Percentiles rank a stretch among this genome's conserved stretches.
These are phyloP conservation scores for Candidula unifasciata DNA, from an alignment of 2,888 invertebrate genomes.

Conservation along the genomic window DNA sequence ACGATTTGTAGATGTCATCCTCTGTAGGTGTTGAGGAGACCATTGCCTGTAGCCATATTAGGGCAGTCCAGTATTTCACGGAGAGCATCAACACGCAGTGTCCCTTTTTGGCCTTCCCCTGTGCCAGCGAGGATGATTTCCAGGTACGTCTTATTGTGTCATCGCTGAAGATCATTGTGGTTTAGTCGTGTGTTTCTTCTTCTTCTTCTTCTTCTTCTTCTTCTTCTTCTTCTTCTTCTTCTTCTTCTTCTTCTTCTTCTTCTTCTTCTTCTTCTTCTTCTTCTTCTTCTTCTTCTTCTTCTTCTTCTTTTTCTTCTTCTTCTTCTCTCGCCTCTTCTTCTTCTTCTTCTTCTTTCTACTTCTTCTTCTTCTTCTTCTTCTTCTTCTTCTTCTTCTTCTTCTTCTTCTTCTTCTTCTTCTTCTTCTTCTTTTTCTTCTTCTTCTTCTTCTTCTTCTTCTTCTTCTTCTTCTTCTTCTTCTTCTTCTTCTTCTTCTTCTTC, in stretches of 20 bases:
- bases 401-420: too few species aligned
- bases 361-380: too few species aligned
- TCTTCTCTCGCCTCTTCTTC: neutral
- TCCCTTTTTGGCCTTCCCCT: constrained; percentile 58
- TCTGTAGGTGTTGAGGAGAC: constrained; percentile 38
- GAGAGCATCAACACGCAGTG: constrained; percentile 62
- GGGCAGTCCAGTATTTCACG: constrained; percentile 56
- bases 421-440: too few species aligned
- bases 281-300: too few species aligned
- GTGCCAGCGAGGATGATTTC: constrained; percentile 56
- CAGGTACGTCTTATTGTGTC: constrained; percentile 45
- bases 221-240: too few species aligned
- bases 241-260: too few species aligned
- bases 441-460: too few species aligned
- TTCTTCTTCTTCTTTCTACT: neutral
- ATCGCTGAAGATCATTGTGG: too few species aligned
- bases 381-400: too few species aligned
- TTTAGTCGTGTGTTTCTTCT: too few species aligned
- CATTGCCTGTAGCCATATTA: constrained; percentile 60
- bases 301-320: neutral
- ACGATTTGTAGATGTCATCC: neutral
- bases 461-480: neutral
- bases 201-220: neutral
- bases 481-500: neutral
- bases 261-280: too few species aligned